A percentile compares a stretch with the other conserved stretches of the same genome.
These are phyloP conservation scores for Notothenia coriiceps DNA, from an alignment of 2,113 vertebrate species.

Conservation along the genomic window DNA sequence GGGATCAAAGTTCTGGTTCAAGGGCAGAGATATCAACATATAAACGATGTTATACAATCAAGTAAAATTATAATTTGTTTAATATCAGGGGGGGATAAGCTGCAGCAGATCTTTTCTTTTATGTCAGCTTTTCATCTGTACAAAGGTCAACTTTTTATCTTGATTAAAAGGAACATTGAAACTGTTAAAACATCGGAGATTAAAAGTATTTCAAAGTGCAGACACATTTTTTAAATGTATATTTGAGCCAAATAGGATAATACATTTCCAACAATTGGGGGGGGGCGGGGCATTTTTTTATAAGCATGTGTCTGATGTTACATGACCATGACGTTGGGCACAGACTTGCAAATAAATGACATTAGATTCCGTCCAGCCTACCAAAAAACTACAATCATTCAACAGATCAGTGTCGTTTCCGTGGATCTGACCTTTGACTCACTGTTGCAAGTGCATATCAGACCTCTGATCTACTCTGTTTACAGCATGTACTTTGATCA, in stretches of 20 bases:
- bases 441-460: not conserved
- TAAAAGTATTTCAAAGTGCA: no score
- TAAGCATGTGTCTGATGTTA: not conserved
- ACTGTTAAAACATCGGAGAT: not conserved
- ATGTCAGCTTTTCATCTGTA: not conserved
- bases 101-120: no score
- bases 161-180: not conserved
- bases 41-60: not conserved
- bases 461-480: not conserved
- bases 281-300: not conserved
- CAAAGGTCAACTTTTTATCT: not conserved
- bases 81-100: no score
- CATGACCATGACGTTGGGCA: not conserved
- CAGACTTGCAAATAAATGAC: not conserved
- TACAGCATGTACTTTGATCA: not conserved
- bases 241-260: no score
- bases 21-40: not conserved
- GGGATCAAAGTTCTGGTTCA: not conserved
- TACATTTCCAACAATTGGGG: no score
- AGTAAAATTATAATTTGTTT: not conserved
- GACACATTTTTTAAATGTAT: no score
- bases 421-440: conserved; percentile 45
- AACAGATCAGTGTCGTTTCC: not conserved
- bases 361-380: not conserved
- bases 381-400: not conserved